phyloP scores from a whole-genome alignment of 2,888 invertebrate genomes.

The Apoda limacodes region DNA sequence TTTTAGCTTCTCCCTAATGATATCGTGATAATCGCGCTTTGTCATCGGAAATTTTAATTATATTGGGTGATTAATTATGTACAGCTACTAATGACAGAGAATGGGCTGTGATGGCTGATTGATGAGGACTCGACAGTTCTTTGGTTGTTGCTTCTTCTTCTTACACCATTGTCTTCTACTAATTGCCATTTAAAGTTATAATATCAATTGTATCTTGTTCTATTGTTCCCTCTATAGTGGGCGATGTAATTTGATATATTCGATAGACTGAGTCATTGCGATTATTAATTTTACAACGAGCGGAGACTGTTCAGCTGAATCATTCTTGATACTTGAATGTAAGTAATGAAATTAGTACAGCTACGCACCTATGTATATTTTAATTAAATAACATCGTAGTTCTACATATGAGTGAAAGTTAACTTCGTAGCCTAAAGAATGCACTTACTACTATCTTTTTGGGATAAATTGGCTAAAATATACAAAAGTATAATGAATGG shows the following conservation, averaged over 20 bases:
- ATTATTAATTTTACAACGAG: slow-evolving; percentile 56
- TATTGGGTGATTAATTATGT: slow-evolving; percentile 65
- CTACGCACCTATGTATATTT: too few species aligned
- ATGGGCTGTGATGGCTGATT: slow-evolving; percentile 51
- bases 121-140: slow-evolving; percentile 49
- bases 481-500: too few species aligned
- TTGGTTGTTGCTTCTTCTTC: slow-evolving; percentile 38
- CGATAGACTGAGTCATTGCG: slow-evolving; percentile 52
- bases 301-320: slow-evolving; percentile 36
- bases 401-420: too few species aligned
- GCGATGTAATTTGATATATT: slow-evolving; percentile 55
- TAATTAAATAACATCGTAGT: too few species aligned
- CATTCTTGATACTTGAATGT: slow-evolving; percentile 34
- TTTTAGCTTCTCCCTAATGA: slow-evolving; percentile 27
- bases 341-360: too few species aligned
- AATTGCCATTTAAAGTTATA: slow-evolving; percentile 59
- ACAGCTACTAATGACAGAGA: slow-evolving; percentile 46
- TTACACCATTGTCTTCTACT: slow-evolving; percentile 50
- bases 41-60: slow-evolving; percentile 67
- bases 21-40: slow-evolving; percentile 48
- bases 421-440: too few species aligned
- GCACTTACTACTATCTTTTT: too few species aligned
- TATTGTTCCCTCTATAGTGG: slow-evolving; percentile 49
- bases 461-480: too few species aligned
- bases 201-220: slow-evolving; percentile 36